A percentile compares a stretch with the other conserved stretches of the same genome.
phyloP scores from a whole-genome alignment of 2,797 vertebrate species.

The Lutra lutra region DNA sequence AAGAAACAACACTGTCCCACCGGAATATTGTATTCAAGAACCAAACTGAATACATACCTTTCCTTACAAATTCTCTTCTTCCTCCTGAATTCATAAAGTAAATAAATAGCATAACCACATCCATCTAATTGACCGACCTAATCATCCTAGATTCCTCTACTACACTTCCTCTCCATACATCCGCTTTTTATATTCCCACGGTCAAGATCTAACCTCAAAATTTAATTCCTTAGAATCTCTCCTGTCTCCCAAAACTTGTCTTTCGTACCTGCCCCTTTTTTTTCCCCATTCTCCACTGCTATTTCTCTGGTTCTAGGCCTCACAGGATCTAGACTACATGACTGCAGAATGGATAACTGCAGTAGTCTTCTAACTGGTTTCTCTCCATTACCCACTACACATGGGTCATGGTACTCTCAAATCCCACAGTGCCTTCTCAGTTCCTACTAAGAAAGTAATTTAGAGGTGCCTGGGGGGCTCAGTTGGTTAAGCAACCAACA shows the following conservation, averaged over 20 bases:
- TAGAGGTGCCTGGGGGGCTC: background rate
- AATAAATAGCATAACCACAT: background rate
- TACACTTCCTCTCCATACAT: background rate
- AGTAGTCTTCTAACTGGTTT: background rate
- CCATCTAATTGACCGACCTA: background rate
- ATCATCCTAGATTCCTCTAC: background rate
- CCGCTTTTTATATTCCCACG: background rate
- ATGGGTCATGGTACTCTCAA: background rate
- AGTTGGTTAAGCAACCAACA: background rate
- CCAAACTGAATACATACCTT: background rate
- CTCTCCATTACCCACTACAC: background rate
- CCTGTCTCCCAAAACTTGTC: background rate
- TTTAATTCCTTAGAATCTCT: background rate
- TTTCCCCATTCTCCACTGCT: background rate
- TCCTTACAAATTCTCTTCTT: background rate
- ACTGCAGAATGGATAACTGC: background rate
- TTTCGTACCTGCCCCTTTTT: background rate
- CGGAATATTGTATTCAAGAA: background rate
- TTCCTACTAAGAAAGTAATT: background rate
- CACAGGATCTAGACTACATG: background rate
- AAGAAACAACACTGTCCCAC: background rate
- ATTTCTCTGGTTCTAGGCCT: background rate
- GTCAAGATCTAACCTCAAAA: background rate
- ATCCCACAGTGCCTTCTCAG: background rate
- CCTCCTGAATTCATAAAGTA: background rate